Percentiles rank a stretch among this genome's conserved stretches.
These are phyloP conservation scores for Chelon auratus DNA, from an alignment of 2,797 vertebrate genomes.

Conservation along the genomic window DNA sequence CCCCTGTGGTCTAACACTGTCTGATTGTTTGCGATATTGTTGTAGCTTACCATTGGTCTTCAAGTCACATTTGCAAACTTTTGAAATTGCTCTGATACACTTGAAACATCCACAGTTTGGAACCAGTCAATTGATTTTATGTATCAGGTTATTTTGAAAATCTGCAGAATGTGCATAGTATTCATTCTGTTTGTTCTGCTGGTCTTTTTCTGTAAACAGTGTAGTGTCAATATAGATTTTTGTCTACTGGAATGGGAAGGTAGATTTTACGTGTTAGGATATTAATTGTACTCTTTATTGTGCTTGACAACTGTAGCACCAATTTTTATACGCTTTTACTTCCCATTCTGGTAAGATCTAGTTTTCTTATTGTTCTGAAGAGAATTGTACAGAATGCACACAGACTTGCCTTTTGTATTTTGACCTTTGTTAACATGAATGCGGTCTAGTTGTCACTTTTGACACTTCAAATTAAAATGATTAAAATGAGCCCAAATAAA, in stretches of 20 bases:
- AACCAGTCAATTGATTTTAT: neutral
- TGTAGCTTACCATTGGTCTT: constrained; percentile 9
- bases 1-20: constrained; percentile 23
- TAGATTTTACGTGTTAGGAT: constrained; percentile 8
- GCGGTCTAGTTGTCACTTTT: no score
- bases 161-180: constrained; percentile 41
- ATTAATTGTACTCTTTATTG: neutral
- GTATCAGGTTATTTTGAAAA: constrained; percentile 45
- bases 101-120: constrained; percentile 1
- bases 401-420: constrained; percentile 33
- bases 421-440: neutral
- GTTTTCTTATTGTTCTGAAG: constrained; percentile 25
- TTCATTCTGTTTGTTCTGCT: no score
- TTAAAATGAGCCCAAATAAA: constrained; percentile 1
- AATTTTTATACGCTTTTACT: neutral
- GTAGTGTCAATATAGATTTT: neutral
- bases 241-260: constrained; percentile 41
- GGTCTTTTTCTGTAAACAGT: neutral
- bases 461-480: neutral
- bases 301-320: neutral
- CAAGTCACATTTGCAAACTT: constrained; percentile 38
- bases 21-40: constrained; percentile 20
- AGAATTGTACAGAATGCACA: constrained; percentile 13
- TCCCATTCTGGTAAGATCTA: constrained; percentile 37
- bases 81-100: constrained; percentile 32